Evolutionary conservation across 1,140 invertebrate species (phyloP), one percentile per base, ranked within the genome.

Genomic region (Rhizoglyphus robini): DNA sequence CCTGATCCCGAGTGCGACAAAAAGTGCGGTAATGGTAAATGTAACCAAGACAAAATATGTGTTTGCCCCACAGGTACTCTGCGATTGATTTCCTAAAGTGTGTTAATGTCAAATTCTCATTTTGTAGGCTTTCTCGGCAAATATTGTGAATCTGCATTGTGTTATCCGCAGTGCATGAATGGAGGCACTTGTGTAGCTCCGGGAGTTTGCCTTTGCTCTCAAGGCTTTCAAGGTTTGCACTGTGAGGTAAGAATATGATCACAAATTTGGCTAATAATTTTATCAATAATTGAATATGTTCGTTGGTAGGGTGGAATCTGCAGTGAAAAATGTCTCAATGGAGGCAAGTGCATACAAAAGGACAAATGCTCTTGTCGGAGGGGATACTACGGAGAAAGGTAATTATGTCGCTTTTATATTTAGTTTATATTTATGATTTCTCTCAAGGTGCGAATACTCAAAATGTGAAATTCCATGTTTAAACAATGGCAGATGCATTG

Each of bases 131-230:
- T 59, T 48, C 47, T 63, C 18, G 59, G 63, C 36, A 60, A 60
- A 63, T 68, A 63, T 67, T 47, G 66, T 48, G 41, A 68, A 68
- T 54, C 51, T 65, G 88, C 89, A 25, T 79, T 93, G 3, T 94
- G 90, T 73, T 93, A 91, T 79, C 89, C 90, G 38, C 86, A 88
- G 72, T 93, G 90, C 73, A 85, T 91, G 83, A 92, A 93, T 75
- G 88, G 88, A 2, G 90, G 90, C 1, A 88, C 85, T 71, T 93
- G 90, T 74, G 87, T 87, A 30, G 86, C 87, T 15, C 90, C 89
- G 11, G 89, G 88, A 11, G 77, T 86, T 0, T 94, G 90, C 73
- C 86, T 84, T 58, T 94, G 90, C 75, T 86, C 86, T 23, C 80
- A 83, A 30, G 89, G 89, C 27, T 94, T 88, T 78, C 88, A 91